Percentiles rank a stretch among this genome's conserved stretches.
Conservation (phyloP, 2,113 vertebrate species). For the Setophaga petechia region DNA sequence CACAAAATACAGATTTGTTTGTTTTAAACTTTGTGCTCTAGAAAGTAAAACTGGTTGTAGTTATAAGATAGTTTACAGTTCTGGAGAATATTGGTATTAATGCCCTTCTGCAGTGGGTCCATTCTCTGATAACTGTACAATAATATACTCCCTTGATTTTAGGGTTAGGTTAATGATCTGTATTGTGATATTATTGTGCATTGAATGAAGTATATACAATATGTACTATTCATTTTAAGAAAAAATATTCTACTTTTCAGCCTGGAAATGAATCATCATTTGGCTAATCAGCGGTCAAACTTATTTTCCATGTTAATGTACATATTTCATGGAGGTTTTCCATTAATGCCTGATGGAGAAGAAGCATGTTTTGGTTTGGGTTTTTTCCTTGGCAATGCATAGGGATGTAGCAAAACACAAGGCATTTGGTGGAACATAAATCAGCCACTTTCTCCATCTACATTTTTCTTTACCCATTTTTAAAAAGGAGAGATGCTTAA, state of each 20-base stretch:
- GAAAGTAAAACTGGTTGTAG: not conserved
- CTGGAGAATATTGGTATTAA: not conserved
- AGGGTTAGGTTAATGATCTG: not conserved
- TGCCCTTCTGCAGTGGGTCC: not conserved
- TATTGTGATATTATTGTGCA: not conserved
- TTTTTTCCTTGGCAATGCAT: not conserved
- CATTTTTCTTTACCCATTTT: not conserved
- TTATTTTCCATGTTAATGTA: not conserved
- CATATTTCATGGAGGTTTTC: not conserved
- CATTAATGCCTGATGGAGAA: not conserved
- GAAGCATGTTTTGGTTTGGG: not conserved
- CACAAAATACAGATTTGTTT: not conserved
- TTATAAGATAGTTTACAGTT: not conserved
- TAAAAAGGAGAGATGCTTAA: slow-evolving; percentile 9
- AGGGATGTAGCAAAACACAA: not conserved
- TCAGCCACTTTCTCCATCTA: not conserved
- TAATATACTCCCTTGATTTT: not conserved
- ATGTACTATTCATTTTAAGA: not conserved
- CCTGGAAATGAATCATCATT: not conserved
- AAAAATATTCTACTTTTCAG: not conserved
- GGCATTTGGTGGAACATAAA: not conserved
- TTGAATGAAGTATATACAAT: not conserved
- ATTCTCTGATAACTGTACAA: not conserved
- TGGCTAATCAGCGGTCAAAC: not conserved
- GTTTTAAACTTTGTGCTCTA: not conserved